Evolutionary conservation across 2,797 vertebrate genomes (phyloP).

Genomic region (Melanotaenia pygmaea): DNA sequence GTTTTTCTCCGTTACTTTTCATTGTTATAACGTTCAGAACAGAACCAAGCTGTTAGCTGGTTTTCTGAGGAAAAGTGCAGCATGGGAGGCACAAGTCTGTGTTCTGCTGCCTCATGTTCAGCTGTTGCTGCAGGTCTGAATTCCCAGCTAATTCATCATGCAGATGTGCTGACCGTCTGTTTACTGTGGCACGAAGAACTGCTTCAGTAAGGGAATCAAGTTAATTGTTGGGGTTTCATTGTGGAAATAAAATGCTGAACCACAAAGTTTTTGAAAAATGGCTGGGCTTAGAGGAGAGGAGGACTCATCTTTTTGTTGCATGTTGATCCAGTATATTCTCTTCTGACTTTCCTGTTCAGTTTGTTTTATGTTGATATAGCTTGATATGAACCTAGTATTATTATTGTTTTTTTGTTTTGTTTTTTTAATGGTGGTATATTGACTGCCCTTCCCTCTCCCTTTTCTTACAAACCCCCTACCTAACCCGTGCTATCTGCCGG

Average conservation of each 20-base stretch:
- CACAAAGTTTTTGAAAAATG: constrained; percentile 50
- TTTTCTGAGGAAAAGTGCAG: constrained; percentile 24
- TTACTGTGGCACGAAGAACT: constrained; percentile 56
- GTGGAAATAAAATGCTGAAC: constrained; percentile 66
- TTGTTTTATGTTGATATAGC: constrained; percentile 48
- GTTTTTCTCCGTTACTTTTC: background rate
- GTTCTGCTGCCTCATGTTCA: constrained; percentile 49
- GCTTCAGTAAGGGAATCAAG: constrained; percentile 72
- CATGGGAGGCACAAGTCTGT: constrained; percentile 32
- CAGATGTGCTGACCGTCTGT: constrained; percentile 73
- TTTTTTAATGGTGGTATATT: constrained; percentile 15
- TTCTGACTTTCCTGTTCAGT: constrained; percentile 54
- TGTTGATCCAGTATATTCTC: constrained; percentile 73
- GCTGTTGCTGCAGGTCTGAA: constrained; percentile 66
- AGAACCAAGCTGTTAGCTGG: constrained; percentile 21
- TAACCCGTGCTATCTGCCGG: constrained; percentile 37
- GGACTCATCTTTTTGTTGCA: constrained; percentile 79
- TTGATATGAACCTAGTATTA: constrained; percentile 43
- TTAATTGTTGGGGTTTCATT: constrained; percentile 68
- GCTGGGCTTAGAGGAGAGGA: constrained; percentile 71
- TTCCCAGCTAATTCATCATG: constrained; percentile 69
- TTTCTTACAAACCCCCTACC: constrained; percentile 22
- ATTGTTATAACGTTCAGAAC: constrained; percentile 18
- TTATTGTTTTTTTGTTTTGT: constrained; percentile 9
- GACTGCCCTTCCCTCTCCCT: constrained; percentile 11